Evolutionary conservation across 2,113 vertebrate genomes (phyloP).

Genomic region (Sander vitreus): DNA sequence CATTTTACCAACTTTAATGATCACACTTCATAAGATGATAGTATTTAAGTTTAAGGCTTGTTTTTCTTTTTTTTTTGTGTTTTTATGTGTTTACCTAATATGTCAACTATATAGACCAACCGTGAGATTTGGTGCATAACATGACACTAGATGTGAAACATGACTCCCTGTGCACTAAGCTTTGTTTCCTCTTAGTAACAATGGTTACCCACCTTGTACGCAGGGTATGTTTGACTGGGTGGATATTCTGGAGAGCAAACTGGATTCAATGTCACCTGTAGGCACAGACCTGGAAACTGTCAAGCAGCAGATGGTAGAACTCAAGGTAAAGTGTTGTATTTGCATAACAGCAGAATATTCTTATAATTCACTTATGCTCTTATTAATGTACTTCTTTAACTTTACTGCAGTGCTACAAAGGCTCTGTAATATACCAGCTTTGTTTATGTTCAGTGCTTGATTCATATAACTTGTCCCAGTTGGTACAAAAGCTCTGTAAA

Average conservation of each 20-base stretch:
- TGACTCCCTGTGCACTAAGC: constrained; percentile 37
- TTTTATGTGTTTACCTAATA: constrained; percentile 1
- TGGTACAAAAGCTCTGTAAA: constrained; percentile 25
- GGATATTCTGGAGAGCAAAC: constrained; percentile 94
- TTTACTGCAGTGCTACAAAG: constrained; percentile 20
- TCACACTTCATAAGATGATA: neutral
- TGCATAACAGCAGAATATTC: neutral
- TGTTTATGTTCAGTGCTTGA: constrained; percentile 56
- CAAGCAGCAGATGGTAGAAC: constrained; percentile 97
- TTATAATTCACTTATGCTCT: neutral
- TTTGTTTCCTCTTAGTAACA: constrained; percentile 59
- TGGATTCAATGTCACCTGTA: constrained; percentile 95
- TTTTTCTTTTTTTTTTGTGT: neutral
- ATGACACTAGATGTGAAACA: constrained; percentile 51
- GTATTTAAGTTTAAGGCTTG: neutral
- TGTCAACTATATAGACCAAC: constrained; percentile 1
- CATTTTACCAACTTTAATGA: constrained; percentile 7
- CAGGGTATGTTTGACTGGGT: constrained; percentile 99
- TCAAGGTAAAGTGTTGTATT: constrained; percentile 88
- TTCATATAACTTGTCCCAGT: neutral
- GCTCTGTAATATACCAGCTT: constrained; percentile 55
- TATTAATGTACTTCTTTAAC: constrained; percentile 12
- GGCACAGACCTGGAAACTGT: constrained; percentile 99
- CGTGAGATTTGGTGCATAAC: constrained; percentile 22
- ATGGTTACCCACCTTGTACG: constrained; percentile 36